Evolutionary conservation across 1,140 invertebrate species (phyloP).

Genomic region (Drosophila sp.): DNA sequence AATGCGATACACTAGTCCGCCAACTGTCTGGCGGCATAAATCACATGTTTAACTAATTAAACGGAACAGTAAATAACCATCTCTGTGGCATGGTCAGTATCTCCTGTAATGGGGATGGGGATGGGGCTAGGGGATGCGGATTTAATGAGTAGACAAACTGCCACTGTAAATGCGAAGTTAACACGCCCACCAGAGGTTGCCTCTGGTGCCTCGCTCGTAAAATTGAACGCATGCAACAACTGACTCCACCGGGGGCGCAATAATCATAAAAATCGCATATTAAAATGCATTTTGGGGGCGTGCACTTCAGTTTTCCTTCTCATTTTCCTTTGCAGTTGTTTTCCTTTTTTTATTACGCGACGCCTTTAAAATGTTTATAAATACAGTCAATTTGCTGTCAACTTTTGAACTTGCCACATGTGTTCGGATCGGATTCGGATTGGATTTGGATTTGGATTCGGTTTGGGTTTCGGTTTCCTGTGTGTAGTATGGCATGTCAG

Average conservation of each 20-base stretch:
- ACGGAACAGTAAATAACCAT: conserved; percentile 58
- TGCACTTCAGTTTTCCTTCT: conserved; percentile 36
- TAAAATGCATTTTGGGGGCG: conserved; percentile 68
- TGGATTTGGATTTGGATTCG: conserved; percentile 18
- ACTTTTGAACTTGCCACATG: conserved; percentile 80
- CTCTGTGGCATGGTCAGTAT: conserved; percentile 38
- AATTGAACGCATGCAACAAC: conserved; percentile 29
- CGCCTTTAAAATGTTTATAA: conserved; percentile 75
- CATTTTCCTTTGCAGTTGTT: not conserved
- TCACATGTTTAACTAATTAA: conserved; percentile 73
- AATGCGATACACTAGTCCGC: conserved; percentile 20
- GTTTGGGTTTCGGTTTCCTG: not conserved
- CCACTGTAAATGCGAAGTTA: conserved; percentile 54
- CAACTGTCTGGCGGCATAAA: conserved; percentile 49
- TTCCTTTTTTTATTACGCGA: conserved; percentile 36
- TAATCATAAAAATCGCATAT: conserved; percentile 77
- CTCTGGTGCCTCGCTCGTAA: conserved; percentile 33
- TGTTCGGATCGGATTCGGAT: conserved; percentile 64
- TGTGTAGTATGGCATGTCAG: conserved; percentile 4
- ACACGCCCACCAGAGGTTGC: conserved; percentile 36
- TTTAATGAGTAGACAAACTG: conserved; percentile 62
- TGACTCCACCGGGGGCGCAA: conserved; percentile 34
- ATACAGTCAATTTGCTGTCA: conserved; percentile 80
- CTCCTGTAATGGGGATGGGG: not conserved
- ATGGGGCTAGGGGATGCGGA: not conserved